A percentile compares a stretch with the other conserved stretches of the same genome.
Evolutionary conservation across 2,797 vertebrate genomes (phyloP).

Genomic region (Lindbergichthys nudifrons): DNA sequence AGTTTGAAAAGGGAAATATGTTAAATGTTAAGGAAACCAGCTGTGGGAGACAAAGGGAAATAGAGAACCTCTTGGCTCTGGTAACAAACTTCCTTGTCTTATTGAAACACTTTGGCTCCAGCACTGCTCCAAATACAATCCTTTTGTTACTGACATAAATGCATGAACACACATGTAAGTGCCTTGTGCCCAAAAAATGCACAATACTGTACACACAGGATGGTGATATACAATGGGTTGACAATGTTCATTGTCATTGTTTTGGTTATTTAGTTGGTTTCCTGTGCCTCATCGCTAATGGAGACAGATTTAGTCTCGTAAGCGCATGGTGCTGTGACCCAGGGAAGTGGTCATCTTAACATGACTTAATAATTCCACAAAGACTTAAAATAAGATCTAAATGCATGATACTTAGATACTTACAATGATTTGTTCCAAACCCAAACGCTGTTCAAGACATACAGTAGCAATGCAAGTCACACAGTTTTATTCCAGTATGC

Average conservation of each 20-base stretch:
- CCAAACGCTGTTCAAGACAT: neutral
- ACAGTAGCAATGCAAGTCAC: neutral
- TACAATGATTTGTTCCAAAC: conserved; percentile 5
- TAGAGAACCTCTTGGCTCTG: conserved; percentile 12
- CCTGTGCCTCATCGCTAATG: conserved; percentile 22
- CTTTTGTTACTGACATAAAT: neutral
- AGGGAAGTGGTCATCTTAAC: conserved; percentile 33
- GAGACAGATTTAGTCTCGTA: conserved; percentile 20
- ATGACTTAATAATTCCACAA: conserved; percentile 14
- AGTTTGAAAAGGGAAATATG: neutral
- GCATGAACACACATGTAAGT: neutral
- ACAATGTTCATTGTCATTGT: conserved; percentile 34
- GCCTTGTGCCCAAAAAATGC: neutral
- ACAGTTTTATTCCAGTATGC: conserved; percentile 6
- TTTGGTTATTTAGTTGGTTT: conserved; percentile 49
- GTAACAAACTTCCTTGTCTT: conserved; percentile 2
- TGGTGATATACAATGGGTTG: conserved; percentile 29
- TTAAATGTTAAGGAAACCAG: conserved; percentile 21
- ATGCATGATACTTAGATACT: conserved; percentile 2
- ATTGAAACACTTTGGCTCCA: conserved; percentile 23
- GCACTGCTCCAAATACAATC: conserved; percentile 5
- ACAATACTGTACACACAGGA: conserved; percentile 27
- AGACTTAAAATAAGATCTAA: conserved; percentile 29
- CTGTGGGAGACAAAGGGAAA: conserved; percentile 17
- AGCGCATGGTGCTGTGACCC: conserved; percentile 14